Percentiles rank a stretch among this genome's conserved stretches.
Conservation (phyloP, 2,888 invertebrate genomes). For the Drosophila melanosoma region DNA sequence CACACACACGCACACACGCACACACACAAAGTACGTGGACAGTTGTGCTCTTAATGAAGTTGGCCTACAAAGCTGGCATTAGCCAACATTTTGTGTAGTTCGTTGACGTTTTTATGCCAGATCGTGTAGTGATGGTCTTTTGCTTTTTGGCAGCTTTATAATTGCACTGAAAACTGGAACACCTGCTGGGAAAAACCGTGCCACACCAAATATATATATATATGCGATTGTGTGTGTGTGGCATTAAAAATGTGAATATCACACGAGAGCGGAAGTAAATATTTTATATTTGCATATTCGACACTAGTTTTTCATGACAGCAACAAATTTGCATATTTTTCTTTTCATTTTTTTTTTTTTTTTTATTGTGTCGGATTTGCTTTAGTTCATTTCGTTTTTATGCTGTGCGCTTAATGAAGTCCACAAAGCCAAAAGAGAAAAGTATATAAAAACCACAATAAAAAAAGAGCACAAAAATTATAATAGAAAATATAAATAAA, state of each 20-base stretch:
- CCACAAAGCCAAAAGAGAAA: conserved; percentile 42
- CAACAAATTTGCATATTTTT: conserved; percentile 74
- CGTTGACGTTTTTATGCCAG: conserved; percentile 36
- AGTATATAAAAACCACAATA: conserved; percentile 16
- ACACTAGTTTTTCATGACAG: conserved; percentile 69
- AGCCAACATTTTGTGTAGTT: conserved; percentile 56
- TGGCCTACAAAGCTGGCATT: conserved; percentile 70
- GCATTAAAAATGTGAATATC: conserved; percentile 75
- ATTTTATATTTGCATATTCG: conserved; percentile 79
- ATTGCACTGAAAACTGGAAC: conserved; percentile 71
- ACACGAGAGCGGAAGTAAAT: conserved; percentile 72
- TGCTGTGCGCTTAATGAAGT: conserved; percentile 71
- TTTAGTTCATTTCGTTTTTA: conserved; percentile 49
- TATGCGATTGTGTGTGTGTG: conserved; percentile 28
- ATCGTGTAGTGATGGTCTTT: conserved; percentile 36
- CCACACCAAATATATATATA: not conserved
- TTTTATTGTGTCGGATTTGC: conserved; percentile 27
- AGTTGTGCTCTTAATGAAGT: conserved; percentile 62
- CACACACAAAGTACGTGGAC: not conserved
- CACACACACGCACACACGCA: conserved; percentile 2
- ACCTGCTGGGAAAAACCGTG: conserved; percentile 62
- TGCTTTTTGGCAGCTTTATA: conserved; percentile 70
- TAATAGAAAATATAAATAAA: conserved; percentile 25
- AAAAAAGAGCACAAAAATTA: conserved; percentile 15
- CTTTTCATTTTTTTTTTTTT: conserved; percentile 2